phyloP scores from a whole-genome alignment of 2,113 vertebrate genomes.

The Platanista minor region DNA sequence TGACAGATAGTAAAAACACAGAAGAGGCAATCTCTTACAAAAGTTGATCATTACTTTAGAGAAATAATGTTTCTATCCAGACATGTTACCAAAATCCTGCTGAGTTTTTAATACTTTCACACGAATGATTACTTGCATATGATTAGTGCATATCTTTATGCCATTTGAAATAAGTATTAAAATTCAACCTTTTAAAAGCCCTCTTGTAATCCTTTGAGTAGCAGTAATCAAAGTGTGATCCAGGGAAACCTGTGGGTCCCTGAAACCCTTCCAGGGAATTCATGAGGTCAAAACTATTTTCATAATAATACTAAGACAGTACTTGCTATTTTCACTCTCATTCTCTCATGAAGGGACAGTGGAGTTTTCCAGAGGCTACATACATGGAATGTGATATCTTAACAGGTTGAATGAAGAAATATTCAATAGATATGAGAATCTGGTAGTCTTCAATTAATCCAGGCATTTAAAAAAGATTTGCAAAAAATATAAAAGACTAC shows the following conservation, averaged over 20 bases:
- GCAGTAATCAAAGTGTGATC: neutral
- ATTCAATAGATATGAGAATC: neutral
- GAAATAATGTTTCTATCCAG: neutral
- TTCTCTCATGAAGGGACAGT: neutral
- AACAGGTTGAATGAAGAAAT: neutral
- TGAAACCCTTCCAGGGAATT: neutral
- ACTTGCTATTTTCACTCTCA: neutral
- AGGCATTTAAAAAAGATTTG: neutral
- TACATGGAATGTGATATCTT: neutral
- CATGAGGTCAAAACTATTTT: constrained; percentile 24
- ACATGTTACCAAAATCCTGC: neutral
- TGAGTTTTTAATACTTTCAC: constrained; percentile 23
- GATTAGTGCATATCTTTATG: neutral
- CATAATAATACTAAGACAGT: neutral
- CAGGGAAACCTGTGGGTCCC: neutral
- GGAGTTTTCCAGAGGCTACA: neutral
- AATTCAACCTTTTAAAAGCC: neutral
- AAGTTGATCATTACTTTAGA: neutral
- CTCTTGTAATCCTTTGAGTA: neutral
- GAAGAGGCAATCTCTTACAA: neutral
- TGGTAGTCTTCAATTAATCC: neutral
- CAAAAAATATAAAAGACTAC: neutral
- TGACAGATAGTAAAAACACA: neutral
- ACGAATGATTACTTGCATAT: neutral
- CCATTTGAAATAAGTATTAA: neutral